phyloP scores from a whole-genome alignment of 2,888 invertebrate species.

The Caenorhabditis sinica region DNA sequence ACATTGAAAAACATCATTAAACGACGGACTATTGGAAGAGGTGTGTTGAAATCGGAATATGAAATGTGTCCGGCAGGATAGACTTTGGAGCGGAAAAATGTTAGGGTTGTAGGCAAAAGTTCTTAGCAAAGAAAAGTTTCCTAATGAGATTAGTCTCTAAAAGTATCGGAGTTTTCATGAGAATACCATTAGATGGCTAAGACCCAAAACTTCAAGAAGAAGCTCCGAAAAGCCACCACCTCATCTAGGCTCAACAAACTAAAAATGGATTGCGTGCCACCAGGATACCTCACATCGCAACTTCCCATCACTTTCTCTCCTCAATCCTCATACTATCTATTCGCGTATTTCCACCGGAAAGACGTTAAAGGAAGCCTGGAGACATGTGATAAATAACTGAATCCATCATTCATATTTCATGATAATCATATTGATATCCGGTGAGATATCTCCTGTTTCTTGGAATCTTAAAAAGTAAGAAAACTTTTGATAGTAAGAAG shows the following conservation, averaged over 20 bases:
- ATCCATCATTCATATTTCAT: conserved; percentile 18
- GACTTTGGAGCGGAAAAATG: not conserved
- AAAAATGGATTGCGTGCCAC: conserved; percentile 31
- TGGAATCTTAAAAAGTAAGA: not conserved
- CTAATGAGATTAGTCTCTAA: no score
- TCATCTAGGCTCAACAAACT: not conserved
- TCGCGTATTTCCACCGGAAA: conserved; percentile 22
- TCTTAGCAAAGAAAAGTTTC: not conserved
- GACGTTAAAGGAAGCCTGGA: not conserved
- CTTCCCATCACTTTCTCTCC: not conserved
- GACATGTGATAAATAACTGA: conserved; percentile 39
- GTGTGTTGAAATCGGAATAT: conserved; percentile 42
- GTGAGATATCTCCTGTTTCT: not conserved
- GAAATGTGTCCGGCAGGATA: not conserved
- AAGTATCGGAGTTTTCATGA: no score
- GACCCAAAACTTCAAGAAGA: no score
- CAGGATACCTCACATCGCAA: conserved; percentile 19
- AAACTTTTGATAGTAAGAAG: not conserved
- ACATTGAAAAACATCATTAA: conserved; percentile 55
- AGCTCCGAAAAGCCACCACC: not conserved
- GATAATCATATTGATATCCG: conserved; percentile 38
- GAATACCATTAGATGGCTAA: not conserved
- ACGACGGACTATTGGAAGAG: conserved; percentile 9
- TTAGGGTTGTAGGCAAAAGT: not conserved
- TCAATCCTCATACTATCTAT: not conserved